These are phyloP conservation scores for Ciconia boyciana DNA, from an alignment of 2,113 vertebrate genomes.

Conservation along the genomic window DNA sequence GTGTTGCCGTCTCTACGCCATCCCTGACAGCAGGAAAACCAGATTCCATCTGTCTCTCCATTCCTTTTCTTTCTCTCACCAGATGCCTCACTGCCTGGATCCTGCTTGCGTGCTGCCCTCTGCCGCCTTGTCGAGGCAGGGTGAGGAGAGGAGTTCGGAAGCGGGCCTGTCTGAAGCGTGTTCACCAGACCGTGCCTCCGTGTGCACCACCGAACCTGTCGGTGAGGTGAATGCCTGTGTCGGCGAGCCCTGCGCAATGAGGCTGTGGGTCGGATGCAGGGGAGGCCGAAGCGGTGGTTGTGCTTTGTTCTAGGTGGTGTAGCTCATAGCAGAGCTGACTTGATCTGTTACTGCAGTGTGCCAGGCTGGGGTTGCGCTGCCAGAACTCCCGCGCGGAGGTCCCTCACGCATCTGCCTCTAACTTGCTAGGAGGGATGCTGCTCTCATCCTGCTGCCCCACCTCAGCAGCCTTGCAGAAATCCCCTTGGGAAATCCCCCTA, in stretches of 20 bases:
- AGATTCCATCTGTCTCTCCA: constrained; percentile 1
- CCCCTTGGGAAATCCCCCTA: rapidly evolving
- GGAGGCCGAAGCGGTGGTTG: not conserved
- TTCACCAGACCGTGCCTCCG: rapidly evolving
- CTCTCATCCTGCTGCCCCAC: not conserved
- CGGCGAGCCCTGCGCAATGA: rapidly evolving
- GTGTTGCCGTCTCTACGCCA: rapidly evolving
- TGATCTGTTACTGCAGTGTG: not conserved
- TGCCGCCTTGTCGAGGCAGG: not conserved
- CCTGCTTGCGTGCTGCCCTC: constrained; percentile 30
- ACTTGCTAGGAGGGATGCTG: not conserved
- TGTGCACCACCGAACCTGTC: rapidly evolving
- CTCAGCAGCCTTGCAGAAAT: not conserved
- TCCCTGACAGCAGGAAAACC: not conserved
- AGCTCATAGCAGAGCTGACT: not conserved
- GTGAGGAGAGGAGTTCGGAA: not conserved
- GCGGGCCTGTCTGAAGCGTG: rapidly evolving
- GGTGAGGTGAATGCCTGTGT: not conserved
- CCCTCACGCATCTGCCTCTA: not conserved
- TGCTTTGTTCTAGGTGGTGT: not conserved
- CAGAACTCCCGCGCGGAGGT: not conserved
- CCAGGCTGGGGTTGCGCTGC: not conserved
- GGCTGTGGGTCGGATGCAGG: not conserved
- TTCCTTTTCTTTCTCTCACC: not conserved
- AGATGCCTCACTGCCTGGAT: not conserved